Percentiles rank a stretch among this genome's conserved stretches.
Evolutionary conservation across 2,888 invertebrate species (phyloP).

Genomic region (Melanotus villosus): DNA sequence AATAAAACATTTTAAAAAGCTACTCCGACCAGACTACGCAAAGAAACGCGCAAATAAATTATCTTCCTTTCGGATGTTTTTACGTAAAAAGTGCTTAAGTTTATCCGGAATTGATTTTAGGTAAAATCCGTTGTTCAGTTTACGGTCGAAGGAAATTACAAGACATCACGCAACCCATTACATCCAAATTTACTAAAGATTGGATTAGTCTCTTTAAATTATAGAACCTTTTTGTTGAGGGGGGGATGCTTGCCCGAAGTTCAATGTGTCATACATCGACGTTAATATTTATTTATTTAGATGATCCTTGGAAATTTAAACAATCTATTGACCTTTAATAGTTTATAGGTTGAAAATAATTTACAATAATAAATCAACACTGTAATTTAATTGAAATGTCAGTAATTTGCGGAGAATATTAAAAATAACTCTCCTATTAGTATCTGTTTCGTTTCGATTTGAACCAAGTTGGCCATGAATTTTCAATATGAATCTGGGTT

Average conservation of each 20-base stretch:
- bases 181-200: not conserved
- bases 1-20: constrained; percentile 14
- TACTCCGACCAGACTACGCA: not conserved
- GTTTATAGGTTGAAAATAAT: too few species aligned
- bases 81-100: too few species aligned
- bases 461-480: too few species aligned
- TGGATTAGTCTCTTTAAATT: not conserved
- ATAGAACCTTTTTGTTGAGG: constrained; percentile 7
- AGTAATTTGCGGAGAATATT: too few species aligned
- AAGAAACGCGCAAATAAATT: constrained; percentile 7
- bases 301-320: not conserved
- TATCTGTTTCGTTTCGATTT: too few species aligned
- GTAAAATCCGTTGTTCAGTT: not conserved
- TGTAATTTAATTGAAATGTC: too few species aligned
- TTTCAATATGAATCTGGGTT: too few species aligned
- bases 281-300: not conserved
- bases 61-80: too few species aligned
- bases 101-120: constrained; percentile 11
- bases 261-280: constrained; percentile 3
- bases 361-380: too few species aligned
- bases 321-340: too few species aligned
- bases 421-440: too few species aligned
- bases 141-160: not conserved
- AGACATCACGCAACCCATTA: not conserved
- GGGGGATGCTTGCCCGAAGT: not conserved